Percentiles rank a stretch among this genome's conserved stretches.
These are phyloP conservation scores for Acanthurus lineatus DNA, from an alignment of 2,797 vertebrate species.

Conservation along the genomic window DNA sequence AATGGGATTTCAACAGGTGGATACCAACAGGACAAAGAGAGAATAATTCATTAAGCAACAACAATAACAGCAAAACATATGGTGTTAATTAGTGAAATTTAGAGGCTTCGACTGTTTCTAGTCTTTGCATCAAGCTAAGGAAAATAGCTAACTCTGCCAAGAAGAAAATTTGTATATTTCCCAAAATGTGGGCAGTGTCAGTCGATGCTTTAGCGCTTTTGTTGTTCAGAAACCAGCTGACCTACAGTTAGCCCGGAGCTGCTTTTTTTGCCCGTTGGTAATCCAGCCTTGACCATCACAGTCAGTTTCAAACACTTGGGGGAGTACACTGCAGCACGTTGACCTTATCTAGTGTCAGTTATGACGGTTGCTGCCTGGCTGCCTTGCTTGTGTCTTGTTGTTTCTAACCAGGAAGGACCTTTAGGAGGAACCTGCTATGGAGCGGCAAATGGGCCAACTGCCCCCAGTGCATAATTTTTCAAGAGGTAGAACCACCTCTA, in stretches of 20 bases:
- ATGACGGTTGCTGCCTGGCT: background rate
- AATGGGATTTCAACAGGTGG: background rate
- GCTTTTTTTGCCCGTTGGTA: no score
- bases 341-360: background rate
- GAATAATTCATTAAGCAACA: background rate
- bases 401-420: conserved; percentile 35
- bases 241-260: no score
- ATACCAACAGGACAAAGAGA: background rate
- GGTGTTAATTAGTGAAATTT: background rate
- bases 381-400: background rate
- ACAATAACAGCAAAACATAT: background rate
- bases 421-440: conserved; percentile 59
- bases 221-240: background rate
- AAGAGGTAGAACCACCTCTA: conserved; percentile 64
- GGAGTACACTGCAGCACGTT: background rate
- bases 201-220: background rate
- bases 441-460: conserved; percentile 63
- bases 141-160: background rate
- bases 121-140: background rate
- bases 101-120: background rate
- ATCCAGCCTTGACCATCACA: background rate
- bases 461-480: conserved; percentile 64
- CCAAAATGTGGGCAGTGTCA: background rate
- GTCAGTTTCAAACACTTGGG: no score
- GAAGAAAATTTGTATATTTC: background rate